phyloP scores from a whole-genome alignment of 2,797 vertebrate species.

The Florisuga fusca region DNA sequence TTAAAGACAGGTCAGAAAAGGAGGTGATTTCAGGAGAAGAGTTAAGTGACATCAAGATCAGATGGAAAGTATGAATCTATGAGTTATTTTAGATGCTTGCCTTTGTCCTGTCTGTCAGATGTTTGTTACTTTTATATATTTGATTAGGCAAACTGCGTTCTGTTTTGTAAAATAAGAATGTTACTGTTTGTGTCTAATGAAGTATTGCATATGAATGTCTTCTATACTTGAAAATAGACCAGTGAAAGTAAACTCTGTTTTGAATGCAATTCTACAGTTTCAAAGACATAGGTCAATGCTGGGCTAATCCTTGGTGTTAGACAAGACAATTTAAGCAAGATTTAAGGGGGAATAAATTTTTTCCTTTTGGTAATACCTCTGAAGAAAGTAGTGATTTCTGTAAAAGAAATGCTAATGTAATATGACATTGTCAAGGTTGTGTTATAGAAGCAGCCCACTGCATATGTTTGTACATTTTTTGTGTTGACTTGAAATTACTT shows the following conservation, averaged over 20 bases:
- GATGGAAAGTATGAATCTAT: neutral
- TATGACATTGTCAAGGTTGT: neutral
- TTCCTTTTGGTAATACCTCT: neutral
- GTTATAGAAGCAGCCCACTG: neutral
- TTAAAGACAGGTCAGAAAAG: neutral
- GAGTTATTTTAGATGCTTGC: neutral
- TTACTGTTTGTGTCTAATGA: neutral
- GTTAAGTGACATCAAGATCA: neutral
- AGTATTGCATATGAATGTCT: neutral
- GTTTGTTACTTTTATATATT: neutral
- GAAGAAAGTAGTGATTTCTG: neutral
- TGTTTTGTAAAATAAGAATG: neutral
- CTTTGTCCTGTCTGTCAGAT: neutral
- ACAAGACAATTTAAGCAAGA: neutral
- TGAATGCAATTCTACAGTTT: neutral
- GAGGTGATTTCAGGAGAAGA: neutral
- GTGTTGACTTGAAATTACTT: neutral
- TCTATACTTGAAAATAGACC: neutral
- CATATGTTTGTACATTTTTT: neutral
- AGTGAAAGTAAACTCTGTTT: neutral
- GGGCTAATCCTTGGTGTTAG: neutral
- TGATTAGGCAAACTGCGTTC: neutral
- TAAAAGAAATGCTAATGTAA: neutral
- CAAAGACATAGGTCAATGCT: neutral
- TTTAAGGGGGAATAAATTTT: neutral